phyloP scores from a whole-genome alignment of 1,140 invertebrate species.

The Leptoteleia sp. region DNA sequence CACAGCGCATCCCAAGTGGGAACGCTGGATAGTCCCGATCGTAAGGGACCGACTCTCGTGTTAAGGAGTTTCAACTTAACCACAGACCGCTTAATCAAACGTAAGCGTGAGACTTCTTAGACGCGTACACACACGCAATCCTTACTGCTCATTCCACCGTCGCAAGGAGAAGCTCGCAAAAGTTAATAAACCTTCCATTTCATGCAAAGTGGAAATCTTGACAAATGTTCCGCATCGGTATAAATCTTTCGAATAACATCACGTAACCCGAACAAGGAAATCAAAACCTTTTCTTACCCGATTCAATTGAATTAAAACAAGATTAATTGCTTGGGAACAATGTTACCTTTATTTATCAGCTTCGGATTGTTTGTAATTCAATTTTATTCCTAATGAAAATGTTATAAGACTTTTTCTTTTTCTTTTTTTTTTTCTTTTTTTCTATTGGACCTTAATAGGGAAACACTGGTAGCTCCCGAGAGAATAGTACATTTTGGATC shows the following conservation, averaged over 20 bases:
- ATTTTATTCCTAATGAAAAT: too few species aligned
- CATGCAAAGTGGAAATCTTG: slow-evolving; percentile 60
- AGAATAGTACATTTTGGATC: too few species aligned
- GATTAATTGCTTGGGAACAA: slow-evolving; percentile 16
- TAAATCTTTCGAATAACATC: slow-evolving; percentile 33
- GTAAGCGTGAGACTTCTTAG: slow-evolving; percentile 58
- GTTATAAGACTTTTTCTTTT: too few species aligned
- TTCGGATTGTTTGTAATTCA: too few species aligned
- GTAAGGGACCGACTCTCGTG: slow-evolving; percentile 52
- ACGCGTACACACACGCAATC: slow-evolving; percentile 41
- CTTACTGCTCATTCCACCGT: slow-evolving; percentile 31
- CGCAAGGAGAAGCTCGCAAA: slow-evolving; percentile 34
- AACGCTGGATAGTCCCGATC: slow-evolving; percentile 46
- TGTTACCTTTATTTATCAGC: slow-evolving; percentile 7
- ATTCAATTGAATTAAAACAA: slow-evolving; percentile 26
- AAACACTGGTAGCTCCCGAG: too few species aligned
- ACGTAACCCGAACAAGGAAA: slow-evolving; percentile 24
- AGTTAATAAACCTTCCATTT: slow-evolving; percentile 61
- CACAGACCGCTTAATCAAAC: slow-evolving; percentile 64
- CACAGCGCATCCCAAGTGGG: slow-evolving; percentile 54
- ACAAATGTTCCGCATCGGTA: slow-evolving; percentile 48
- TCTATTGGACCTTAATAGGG: too few species aligned
- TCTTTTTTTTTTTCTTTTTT: too few species aligned
- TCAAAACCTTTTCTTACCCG: slow-evolving; percentile 25
- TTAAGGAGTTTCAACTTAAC: slow-evolving; percentile 53